A percentile compares a stretch with the other conserved stretches of the same genome.
These are phyloP conservation scores for Dromius quadrimaculatus DNA, from an alignment of 2,888 invertebrate species.

Conservation along the genomic window DNA sequence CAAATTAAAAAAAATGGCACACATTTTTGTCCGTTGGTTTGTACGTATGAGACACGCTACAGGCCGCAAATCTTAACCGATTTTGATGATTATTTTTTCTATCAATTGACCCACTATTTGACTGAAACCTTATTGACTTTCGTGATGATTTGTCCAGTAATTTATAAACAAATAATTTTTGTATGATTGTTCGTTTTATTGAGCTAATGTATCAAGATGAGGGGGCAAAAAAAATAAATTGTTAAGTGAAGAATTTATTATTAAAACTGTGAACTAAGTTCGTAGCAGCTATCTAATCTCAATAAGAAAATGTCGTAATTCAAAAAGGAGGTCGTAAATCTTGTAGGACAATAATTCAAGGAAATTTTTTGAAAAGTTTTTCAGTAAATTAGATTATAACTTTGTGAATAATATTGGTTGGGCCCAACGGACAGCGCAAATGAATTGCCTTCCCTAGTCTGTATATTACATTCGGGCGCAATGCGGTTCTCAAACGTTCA, in stretches of 20 bases:
- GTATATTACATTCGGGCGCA: conserved; percentile 44
- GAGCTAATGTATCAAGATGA: too few species aligned
- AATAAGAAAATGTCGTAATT: conserved; percentile 34
- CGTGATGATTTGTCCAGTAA: too few species aligned
- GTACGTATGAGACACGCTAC: too few species aligned
- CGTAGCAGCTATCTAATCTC: not conserved
- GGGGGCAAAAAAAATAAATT: not conserved
- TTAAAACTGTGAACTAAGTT: not conserved
- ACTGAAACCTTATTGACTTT: too few species aligned
- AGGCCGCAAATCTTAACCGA: too few species aligned
- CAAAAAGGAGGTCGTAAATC: conserved; percentile 14
- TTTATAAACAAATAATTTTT: too few species aligned
- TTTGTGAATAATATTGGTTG: conserved; percentile 57
- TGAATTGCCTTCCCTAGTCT: conserved; percentile 42
- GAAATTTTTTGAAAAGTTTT: conserved; percentile 54
- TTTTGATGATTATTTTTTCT: too few species aligned
- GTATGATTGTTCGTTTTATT: too few species aligned
- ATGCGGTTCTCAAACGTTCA: conserved; percentile 40
- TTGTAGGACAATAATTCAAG: conserved; percentile 37
- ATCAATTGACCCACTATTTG: too few species aligned
- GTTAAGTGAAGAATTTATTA: too few species aligned
- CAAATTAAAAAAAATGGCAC: too few species aligned
- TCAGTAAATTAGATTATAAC: conserved; percentile 54
- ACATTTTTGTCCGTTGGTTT: too few species aligned
- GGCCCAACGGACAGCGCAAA: conserved; percentile 56